Percentiles rank a stretch among this genome's conserved stretches.
These are phyloP conservation scores for Parnassius smintheus DNA, from an alignment of 2,888 invertebrate genomes.

Conservation along the genomic window DNA sequence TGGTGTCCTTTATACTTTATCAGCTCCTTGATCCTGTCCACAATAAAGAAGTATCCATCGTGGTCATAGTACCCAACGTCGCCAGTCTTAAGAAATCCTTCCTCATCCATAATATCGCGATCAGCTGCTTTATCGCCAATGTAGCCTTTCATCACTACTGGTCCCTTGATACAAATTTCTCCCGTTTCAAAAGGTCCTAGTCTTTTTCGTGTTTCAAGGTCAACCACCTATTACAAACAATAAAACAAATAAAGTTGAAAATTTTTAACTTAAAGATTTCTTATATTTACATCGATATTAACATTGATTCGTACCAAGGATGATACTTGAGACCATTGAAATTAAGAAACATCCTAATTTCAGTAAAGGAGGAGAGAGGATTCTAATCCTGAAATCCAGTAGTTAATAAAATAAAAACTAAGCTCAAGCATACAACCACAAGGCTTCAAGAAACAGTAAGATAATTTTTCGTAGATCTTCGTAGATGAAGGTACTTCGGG, in stretches of 20 bases:
- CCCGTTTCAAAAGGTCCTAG: conserved; percentile 50
- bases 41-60: conserved; percentile 62
- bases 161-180: conserved; percentile 58
- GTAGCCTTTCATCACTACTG: conserved; percentile 58
- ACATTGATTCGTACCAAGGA: no score
- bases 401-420: no score
- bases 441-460: no score
- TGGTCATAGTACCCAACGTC: conserved; percentile 63
- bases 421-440: no score
- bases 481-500: no score
- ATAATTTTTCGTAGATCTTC: no score
- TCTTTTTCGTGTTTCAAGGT: conserved; percentile 45
- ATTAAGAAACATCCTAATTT: no score
- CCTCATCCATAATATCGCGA: conserved; percentile 48
- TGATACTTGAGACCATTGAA: no score
- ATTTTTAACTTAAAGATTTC: no score
- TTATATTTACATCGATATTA: no score
- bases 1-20: conserved; percentile 62
- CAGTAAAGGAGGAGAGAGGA: no score
- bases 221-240: conserved; percentile 57
- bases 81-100: conserved; percentile 61
- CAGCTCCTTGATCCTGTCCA: conserved; percentile 61
- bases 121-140: conserved; percentile 48
- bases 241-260: background rate
- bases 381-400: no score